These are phyloP conservation scores for Bovichtus variegatus DNA, from an alignment of 2,797 vertebrate species.

Conservation along the genomic window DNA sequence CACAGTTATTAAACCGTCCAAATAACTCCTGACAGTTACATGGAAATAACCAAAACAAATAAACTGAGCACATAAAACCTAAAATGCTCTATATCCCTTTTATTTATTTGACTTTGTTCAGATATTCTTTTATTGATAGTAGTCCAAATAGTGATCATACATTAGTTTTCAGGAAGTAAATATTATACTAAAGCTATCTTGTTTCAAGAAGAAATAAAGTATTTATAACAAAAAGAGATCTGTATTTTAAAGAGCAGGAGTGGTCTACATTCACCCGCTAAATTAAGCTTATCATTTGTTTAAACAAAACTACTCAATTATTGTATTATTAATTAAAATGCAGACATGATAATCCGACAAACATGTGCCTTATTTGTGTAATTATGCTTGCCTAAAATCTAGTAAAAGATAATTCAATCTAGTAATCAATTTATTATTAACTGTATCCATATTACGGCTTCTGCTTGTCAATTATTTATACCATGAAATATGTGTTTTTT, in stretches of 20 bases:
- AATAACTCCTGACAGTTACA: background rate
- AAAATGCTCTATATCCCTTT: background rate
- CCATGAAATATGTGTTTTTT: background rate
- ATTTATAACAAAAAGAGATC: background rate
- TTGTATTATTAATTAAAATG: background rate
- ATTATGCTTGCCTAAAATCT: background rate
- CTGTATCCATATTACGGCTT: background rate
- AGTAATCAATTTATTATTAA: too few species aligned
- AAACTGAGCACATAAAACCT: rapidly evolving
- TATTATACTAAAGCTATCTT: background rate
- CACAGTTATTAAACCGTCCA: background rate
- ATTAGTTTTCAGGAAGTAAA: background rate
- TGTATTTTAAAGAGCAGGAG: background rate
- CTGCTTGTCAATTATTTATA: background rate
- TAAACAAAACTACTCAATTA: background rate
- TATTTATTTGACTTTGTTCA: background rate
- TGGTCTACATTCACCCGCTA: rapidly evolving
- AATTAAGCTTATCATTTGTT: background rate
- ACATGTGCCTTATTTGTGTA: background rate
- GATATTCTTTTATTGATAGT: background rate
- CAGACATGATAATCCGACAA: background rate
- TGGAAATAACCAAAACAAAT: background rate
- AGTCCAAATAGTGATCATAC: background rate
- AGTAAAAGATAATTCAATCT: background rate
- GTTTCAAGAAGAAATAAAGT: background rate